Percentiles rank a stretch among this genome's conserved stretches.
These are phyloP conservation scores for Scatophagus argus DNA, from an alignment of 2,113 vertebrate species.

Conservation along the genomic window DNA sequence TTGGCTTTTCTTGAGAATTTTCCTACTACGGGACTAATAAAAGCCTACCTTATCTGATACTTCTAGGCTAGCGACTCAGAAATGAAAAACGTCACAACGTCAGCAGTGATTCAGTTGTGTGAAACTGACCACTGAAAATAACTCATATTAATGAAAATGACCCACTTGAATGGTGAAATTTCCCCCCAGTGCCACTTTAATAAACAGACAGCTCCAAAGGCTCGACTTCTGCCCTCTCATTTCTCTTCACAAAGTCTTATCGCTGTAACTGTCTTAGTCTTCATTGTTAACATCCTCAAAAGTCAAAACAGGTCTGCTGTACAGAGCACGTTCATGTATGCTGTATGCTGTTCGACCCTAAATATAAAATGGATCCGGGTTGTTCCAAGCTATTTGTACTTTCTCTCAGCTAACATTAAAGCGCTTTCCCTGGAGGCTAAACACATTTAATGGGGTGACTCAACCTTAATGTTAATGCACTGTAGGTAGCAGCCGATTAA, in stretches of 20 bases:
- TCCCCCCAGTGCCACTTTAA: neutral
- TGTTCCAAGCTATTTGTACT: constrained; percentile 49
- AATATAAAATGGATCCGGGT: constrained; percentile 35
- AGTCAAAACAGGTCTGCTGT: constrained; percentile 6
- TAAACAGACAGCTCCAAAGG: neutral
- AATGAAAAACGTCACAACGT: too few species aligned
- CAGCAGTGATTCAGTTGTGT: neutral
- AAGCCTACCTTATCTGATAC: too few species aligned
- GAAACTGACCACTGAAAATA: neutral
- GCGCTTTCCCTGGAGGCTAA: constrained; percentile 60
- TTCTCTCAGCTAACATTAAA: constrained; percentile 50
- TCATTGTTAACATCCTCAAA: constrained; percentile 8
- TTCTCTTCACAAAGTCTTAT: neutral
- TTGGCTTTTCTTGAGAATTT: too few species aligned
- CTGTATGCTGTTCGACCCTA: constrained; percentile 8
- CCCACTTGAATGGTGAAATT: neutral
- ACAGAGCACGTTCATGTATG: constrained; percentile 16
- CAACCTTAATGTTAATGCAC: constrained; percentile 71
- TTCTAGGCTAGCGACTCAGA: too few species aligned
- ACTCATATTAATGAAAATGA: neutral
- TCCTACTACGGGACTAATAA: too few species aligned
- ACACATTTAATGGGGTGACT: constrained; percentile 67
- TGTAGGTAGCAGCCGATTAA: constrained; percentile 63
- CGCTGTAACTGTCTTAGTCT: constrained; percentile 2
- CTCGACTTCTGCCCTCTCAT: neutral